These are phyloP conservation scores for Oryctes rhinoceros DNA, from an alignment of 1,140 invertebrate species.

Conservation along the genomic window DNA sequence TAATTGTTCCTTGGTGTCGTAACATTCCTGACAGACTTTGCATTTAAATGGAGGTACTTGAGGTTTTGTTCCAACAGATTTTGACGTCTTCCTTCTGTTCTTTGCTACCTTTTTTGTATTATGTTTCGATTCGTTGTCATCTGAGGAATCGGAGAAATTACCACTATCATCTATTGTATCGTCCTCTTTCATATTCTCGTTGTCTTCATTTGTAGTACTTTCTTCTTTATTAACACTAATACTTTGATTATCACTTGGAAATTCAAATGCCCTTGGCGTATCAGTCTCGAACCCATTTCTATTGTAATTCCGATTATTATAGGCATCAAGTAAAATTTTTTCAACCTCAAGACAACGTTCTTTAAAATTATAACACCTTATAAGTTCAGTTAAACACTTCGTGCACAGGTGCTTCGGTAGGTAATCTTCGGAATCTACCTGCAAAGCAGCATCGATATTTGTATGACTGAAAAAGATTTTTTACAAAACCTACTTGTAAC, in stretches of 20 bases:
- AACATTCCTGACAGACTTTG: slow-evolving; percentile 39
- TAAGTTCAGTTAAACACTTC: slow-evolving; percentile 46
- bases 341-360: slow-evolving; percentile 28
- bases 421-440: slow-evolving; percentile 43
- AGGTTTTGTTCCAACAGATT: background rate
- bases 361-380: slow-evolving; percentile 41
- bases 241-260: background rate
- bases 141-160: slow-evolving; percentile 6
- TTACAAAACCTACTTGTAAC: background rate
- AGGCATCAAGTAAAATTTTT: background rate
- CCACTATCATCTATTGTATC: slow-evolving; percentile 34
- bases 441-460: slow-evolving; percentile 28
- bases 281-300: background rate
- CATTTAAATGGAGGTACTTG: slow-evolving; percentile 36
- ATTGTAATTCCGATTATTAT: background rate
- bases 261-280: no score
- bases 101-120: background rate
- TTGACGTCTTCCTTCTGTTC: slow-evolving; percentile 18
- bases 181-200: slow-evolving; percentile 17
- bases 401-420: slow-evolving; percentile 50
- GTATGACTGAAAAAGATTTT: background rate
- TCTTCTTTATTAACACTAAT: background rate
- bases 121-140: background rate
- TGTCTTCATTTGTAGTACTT: slow-evolving; percentile 4
- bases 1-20: slow-evolving; percentile 6